A percentile compares a stretch with the other conserved stretches of the same genome.
Conservation (phyloP, 1,140 invertebrate species). For the Gonatopus flavifemur region DNA sequence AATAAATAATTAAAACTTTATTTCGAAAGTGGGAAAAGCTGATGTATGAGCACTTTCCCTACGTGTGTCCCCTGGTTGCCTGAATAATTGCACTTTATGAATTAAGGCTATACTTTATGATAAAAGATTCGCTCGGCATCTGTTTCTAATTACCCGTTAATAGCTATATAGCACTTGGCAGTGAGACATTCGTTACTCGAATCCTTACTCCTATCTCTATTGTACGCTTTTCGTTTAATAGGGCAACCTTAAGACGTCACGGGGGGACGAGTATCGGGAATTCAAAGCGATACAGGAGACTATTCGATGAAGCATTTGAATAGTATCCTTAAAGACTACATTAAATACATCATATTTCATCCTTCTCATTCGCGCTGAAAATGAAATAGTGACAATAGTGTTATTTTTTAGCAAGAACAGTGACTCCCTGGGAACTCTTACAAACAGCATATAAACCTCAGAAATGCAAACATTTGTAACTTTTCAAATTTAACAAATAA, state of each 20-base stretch:
- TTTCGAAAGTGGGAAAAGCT: conserved; percentile 54
- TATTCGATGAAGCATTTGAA: no score
- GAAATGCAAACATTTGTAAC: no score
- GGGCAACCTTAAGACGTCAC: conserved; percentile 13
- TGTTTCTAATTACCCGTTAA: conserved; percentile 61
- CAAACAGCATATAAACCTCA: no score
- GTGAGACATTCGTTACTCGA: conserved; percentile 55
- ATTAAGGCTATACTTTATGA: conserved; percentile 60
- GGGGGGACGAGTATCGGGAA: no score
- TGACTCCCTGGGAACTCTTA: no score
- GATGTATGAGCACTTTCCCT: conserved; percentile 49
- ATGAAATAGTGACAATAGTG: no score
- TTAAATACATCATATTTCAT: no score
- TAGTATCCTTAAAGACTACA: no score
- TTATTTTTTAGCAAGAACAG: no score
- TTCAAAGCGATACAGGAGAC: no score
- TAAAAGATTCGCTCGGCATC: conserved; percentile 60
- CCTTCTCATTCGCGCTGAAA: no score
- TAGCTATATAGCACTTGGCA: conserved; percentile 50
- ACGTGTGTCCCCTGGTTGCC: conserved; percentile 40
- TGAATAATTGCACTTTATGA: conserved; percentile 60
- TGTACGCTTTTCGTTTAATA: conserved; percentile 15
- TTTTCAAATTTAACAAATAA: no score
- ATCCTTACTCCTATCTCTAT: conserved; percentile 32
- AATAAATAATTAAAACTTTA: conserved; percentile 62